These are phyloP conservation scores for Dryomyza anilis DNA, from an alignment of 2,888 invertebrate species.

Conservation along the genomic window DNA sequence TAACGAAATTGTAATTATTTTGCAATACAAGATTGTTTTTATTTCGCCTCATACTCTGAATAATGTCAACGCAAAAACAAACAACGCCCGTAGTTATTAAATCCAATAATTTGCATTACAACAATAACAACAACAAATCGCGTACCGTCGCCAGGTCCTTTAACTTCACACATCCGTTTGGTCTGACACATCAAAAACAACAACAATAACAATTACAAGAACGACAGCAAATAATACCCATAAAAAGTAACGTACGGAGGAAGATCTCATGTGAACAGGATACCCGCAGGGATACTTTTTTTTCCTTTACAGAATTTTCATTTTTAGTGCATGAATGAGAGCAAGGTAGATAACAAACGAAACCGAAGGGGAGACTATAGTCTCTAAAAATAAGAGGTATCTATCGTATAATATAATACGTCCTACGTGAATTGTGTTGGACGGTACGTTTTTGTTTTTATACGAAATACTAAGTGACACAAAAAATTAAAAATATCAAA, in stretches of 20 bases:
- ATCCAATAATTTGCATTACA: constrained; percentile 24
- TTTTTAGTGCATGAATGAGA: background rate
- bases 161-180: background rate
- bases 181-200: background rate
- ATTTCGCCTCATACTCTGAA: background rate
- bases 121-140: constrained; percentile 14
- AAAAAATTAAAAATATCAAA: too few species aligned
- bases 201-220: background rate
- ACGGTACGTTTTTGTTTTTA: too few species aligned
- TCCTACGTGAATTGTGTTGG: too few species aligned
- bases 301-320: background rate
- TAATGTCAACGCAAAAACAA: background rate
- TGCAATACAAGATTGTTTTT: constrained; percentile 9
- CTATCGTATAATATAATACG: too few species aligned
- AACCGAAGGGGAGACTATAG: constrained; percentile 26
- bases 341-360: background rate
- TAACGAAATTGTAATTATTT: constrained; percentile 17
- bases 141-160: background rate
- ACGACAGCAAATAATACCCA: background rate
- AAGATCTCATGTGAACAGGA: constrained; percentile 19
- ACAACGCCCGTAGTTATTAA: constrained; percentile 16
- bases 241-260: constrained; percentile 17
- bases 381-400: background rate
- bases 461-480: too few species aligned
- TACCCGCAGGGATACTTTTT: constrained; percentile 7